A percentile compares a stretch with the other conserved stretches of the same genome.
These are phyloP conservation scores for Silurus lanzhouensis DNA, from an alignment of 2,797 vertebrate genomes.

Conservation along the genomic window DNA sequence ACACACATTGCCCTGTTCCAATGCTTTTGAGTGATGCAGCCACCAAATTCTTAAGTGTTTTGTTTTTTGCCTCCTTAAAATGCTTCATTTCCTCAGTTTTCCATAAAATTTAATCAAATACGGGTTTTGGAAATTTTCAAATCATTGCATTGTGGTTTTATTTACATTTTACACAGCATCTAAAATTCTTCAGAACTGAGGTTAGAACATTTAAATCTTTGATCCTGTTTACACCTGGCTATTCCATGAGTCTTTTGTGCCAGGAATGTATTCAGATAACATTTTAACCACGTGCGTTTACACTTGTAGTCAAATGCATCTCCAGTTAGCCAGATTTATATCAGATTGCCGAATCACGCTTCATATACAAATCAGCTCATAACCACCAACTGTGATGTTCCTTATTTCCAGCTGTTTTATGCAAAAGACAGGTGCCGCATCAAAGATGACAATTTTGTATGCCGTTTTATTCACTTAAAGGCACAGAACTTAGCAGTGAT, in stretches of 20 bases:
- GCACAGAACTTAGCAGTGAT: neutral
- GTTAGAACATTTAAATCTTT: neutral
- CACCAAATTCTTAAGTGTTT: no score
- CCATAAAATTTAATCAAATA: no score
- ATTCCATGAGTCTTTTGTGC: neutral
- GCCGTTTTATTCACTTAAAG: neutral
- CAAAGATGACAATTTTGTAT: neutral
- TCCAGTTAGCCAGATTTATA: constrained; percentile 18
- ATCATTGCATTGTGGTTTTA: no score
- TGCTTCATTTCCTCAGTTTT: no score
- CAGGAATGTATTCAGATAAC: neutral
- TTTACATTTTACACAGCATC: no score
- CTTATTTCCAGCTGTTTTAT: constrained; percentile 18
- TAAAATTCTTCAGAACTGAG: no score
- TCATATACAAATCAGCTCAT: constrained; percentile 11
- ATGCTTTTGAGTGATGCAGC: no score
- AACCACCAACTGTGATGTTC: constrained; percentile 1
- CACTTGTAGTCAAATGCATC: constrained; percentile 6
- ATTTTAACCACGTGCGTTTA: constrained; percentile 4
- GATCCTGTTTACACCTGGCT: neutral
- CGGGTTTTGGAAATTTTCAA: no score
- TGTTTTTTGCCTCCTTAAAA: no score
- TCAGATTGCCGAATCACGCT: neutral
- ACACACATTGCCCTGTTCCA: no score
- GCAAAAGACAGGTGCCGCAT: constrained; percentile 11